Percentiles rank a stretch among this genome's conserved stretches.
Evolutionary conservation across 2,113 vertebrate genomes (phyloP).

Genomic region (Callipepla squamata): DNA sequence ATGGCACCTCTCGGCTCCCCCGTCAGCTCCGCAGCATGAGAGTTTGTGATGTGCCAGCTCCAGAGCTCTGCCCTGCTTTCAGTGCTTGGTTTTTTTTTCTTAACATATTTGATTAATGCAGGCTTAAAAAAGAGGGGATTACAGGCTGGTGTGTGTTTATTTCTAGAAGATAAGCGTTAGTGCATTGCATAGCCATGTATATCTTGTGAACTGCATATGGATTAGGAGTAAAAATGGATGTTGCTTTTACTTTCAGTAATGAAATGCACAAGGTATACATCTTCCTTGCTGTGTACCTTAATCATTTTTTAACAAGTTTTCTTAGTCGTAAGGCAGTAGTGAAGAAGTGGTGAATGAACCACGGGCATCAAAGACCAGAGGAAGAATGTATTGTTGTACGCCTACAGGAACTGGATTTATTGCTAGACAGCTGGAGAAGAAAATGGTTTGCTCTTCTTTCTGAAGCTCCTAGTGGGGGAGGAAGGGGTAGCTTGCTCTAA

Average conservation of each 20-base stretch:
- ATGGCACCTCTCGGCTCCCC: slow-evolving; percentile 47
- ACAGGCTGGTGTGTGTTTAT: slow-evolving; percentile 66
- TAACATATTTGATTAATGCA: slow-evolving; percentile 72
- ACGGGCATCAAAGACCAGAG: not conserved
- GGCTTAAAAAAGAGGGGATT: slow-evolving; percentile 72
- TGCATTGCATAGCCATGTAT: not conserved
- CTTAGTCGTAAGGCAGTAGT: not conserved
- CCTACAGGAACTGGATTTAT: not conserved
- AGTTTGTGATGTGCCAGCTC: slow-evolving; percentile 19
- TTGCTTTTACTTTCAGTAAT: slow-evolving; percentile 11
- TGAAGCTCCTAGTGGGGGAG: not conserved
- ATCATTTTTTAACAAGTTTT: not conserved
- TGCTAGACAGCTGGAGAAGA: not conserved
- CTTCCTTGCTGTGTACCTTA: not conserved
- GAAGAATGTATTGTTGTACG: not conserved
- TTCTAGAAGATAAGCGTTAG: slow-evolving; percentile 61
- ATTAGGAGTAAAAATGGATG: slow-evolving; percentile 2
- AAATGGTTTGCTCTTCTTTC: not conserved
- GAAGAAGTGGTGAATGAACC: not conserved
- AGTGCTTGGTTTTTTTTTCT: slow-evolving; percentile 58
- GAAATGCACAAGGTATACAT: not conserved
- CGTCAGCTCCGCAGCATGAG: slow-evolving; percentile 20
- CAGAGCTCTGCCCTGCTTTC: slow-evolving; percentile 42
- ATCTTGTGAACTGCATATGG: slow-evolving; percentile 40
- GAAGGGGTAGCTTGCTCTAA: not conserved